A percentile compares a stretch with the other conserved stretches of the same genome.
Evolutionary conservation across 2,797 vertebrate species (phyloP).

Genomic region (Falco naumanni): DNA sequence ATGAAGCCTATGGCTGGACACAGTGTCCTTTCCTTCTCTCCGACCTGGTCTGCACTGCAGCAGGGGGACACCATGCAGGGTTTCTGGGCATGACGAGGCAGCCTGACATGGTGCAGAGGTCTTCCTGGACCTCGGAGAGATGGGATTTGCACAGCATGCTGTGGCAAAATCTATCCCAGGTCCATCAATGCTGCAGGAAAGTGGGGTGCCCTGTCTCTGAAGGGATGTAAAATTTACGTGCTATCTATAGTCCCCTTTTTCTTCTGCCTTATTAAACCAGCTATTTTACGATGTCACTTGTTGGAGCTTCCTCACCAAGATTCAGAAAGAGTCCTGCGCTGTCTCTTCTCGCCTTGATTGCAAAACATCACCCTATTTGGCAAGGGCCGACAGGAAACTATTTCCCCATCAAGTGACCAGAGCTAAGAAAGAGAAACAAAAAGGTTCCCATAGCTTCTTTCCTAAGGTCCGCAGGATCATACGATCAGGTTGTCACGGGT

Average conservation of each 20-base stretch:
- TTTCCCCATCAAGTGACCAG: conserved; percentile 23
- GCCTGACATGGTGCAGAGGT: background rate
- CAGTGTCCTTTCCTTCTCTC: background rate
- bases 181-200: background rate
- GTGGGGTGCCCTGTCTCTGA: background rate
- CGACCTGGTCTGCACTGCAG: background rate
- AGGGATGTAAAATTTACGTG: background rate
- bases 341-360: background rate
- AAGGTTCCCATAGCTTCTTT: background rate
- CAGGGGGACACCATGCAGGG: background rate
- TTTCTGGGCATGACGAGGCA: background rate
- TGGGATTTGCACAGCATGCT: background rate
- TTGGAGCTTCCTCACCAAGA: background rate
- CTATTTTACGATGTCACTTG: background rate
- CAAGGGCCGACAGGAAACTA: background rate
- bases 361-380: background rate
- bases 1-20: background rate
- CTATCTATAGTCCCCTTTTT: background rate
- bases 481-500: accelerated
- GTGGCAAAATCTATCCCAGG: background rate
- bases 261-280: background rate
- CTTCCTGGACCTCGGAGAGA: background rate
- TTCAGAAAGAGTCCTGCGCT: background rate
- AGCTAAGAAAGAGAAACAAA: background rate
- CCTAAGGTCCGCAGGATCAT: background rate